Base-by-base conservation (phyloP, 2,888 invertebrate species). In the Apantesis nais region DNA sequence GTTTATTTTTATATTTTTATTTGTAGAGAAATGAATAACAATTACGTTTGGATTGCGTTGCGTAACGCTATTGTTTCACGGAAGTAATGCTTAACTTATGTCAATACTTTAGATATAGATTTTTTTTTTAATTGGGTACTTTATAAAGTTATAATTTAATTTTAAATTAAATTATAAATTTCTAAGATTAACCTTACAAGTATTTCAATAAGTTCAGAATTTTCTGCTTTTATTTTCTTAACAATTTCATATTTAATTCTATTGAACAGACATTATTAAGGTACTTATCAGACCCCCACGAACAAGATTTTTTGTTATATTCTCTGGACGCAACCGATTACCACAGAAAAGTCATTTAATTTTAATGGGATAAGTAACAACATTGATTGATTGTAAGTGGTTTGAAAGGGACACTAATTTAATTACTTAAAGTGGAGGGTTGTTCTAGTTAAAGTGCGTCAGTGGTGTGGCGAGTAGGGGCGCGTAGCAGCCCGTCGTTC, bases 321-420 rank as follows among this genome's bases (percentile, higher is more conserved):
- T 29, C 9, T 37, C 25, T 37, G 19, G 29, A 16, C 41, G 2
- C 48, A 78, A 52, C 64, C 11, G 16, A 41, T 37, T 62, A 48
- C 39, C 44, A 67, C 65, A 72, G 71, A 66, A 77, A 77, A 75
- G 66, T 76, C 64, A 44, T 73, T 76, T 74, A 76, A 78, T 74
- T 81, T 79, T 78, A 80, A 75, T 73, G 72, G 68, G 74, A 71
- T 75, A 70, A 67, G 71, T 76, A 74, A 78, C 75, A 69, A 70
- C 71, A 78, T 75, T 77, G 73, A 82, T 75, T 68, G 62, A 76
- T 72, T 68, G 69, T 73, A 80, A 84, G 84, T 82, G 82, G 74
- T 78, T 78, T 84, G 83, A 83, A 84, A 88, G 82, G 86, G 86
- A 84, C 84, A 84, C 86, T 88, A 88, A 90, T 90, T 90, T 88